Evolutionary conservation across 2,113 vertebrate species (phyloP), one percentile per base, ranked within the genome.

Genomic region (Eubucco bourcierii): DNA sequence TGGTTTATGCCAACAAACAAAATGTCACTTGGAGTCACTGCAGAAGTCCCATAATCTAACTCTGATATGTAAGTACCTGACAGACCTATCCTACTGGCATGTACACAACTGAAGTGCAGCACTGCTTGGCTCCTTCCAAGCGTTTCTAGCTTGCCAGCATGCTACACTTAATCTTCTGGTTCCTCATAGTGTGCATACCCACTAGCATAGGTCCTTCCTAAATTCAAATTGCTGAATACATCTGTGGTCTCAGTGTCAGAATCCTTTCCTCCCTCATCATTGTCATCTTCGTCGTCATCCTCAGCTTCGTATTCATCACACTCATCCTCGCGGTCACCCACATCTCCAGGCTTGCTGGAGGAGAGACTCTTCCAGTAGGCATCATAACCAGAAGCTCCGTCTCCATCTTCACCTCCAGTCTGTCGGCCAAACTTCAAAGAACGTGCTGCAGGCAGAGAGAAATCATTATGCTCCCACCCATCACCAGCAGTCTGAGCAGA

Each of bases 391-490:
- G 99, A 98, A 5, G 99, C 98, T 52, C 98, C 98, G 20, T 98
- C 98, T 21, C 97, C 95, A 4, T 99, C 99, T 4, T 99, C 99
- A 1, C 83, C 96, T 24, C 98, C 99, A 7, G 97, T 97, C 96
- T 99, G 99, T 29, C 99, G 98, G 83, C 99, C 99, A 46, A 99
- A 99, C 87, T 99, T 99, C 95, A 99, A 74, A 24, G 98, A 98
- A 23, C 99, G 99, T 0, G 99, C 99, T 99, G 96, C 68, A 90
- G 52, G 88, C 82, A 90, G 34, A 87, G 81, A 37, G 67, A 88
- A 93, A 92, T 12, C 88, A 39, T 90, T 7, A 81, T 1, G 9
- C 20, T 87, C 31, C 31, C 46, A 67, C 4, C 53, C 3, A 13
- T 79, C 58, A 63, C 47, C 9, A 46, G 24, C 47, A 52, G 52